A percentile compares a stretch with the other conserved stretches of the same genome.
Evolutionary conservation across 1,140 invertebrate species (phyloP).

Genomic region (Stenopsyche tienmushanensis): DNA sequence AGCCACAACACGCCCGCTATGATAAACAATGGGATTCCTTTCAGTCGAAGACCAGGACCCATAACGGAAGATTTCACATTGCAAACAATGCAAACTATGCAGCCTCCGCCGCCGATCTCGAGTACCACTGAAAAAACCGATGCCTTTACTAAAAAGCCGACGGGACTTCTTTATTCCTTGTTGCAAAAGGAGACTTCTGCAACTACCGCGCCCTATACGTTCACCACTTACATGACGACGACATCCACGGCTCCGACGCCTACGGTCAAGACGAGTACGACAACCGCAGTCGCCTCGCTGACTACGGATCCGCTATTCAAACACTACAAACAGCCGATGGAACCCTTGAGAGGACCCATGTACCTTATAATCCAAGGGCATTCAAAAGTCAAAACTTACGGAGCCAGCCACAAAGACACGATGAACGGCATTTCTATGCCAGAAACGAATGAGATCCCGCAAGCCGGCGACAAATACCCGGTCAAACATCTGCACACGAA

Average conservation of each 20-base stretch:
- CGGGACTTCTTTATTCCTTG: slow-evolving; percentile 42
- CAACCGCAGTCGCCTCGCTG: slow-evolving; percentile 46
- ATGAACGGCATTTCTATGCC: slow-evolving; percentile 47
- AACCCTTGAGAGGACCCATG: slow-evolving; percentile 64
- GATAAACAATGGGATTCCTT: slow-evolving; percentile 36
- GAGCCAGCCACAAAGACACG: slow-evolving; percentile 59
- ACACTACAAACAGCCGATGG: slow-evolving; percentile 65
- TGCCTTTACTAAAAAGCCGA: slow-evolving; percentile 38
- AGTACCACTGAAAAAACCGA: slow-evolving; percentile 45
- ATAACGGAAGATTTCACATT: slow-evolving; percentile 41
- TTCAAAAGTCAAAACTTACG: slow-evolving; percentile 80
- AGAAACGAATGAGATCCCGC: slow-evolving; percentile 57
- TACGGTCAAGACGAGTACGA: slow-evolving; percentile 47
- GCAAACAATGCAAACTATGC: slow-evolving; percentile 55
- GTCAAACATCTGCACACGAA: slow-evolving; percentile 58
- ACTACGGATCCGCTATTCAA: slow-evolving; percentile 60
- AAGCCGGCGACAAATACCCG: slow-evolving; percentile 43
- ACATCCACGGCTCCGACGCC: slow-evolving; percentile 50
- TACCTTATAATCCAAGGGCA: slow-evolving; percentile 81
- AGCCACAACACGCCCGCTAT: slow-evolving; percentile 15
- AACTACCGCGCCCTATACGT: slow-evolving; percentile 25
- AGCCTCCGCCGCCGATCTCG: slow-evolving; percentile 48
- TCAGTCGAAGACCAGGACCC: slow-evolving; percentile 34
- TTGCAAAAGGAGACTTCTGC: slow-evolving; percentile 45
- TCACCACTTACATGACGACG: slow-evolving; percentile 43